These are phyloP conservation scores for Perizoma affinitatum DNA, from an alignment of 2,888 invertebrate genomes.

Conservation along the genomic window DNA sequence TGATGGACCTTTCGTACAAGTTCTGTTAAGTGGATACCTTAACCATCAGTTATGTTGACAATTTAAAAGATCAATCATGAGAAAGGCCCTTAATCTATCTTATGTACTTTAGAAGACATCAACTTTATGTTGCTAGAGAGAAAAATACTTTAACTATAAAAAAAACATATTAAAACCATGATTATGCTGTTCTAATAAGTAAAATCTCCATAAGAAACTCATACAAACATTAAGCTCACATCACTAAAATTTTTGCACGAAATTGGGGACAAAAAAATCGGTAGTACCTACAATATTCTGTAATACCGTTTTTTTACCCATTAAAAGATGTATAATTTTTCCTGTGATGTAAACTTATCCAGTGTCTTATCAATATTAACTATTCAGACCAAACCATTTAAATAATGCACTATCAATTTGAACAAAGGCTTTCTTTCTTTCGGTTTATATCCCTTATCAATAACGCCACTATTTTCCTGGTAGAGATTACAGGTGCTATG, in stretches of 20 bases:
- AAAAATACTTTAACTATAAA: constrained; percentile 15
- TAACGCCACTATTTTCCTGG: neutral
- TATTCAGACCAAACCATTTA: constrained; percentile 11
- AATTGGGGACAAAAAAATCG: constrained; percentile 3
- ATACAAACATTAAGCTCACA: constrained; percentile 16
- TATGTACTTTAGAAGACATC: constrained; percentile 46
- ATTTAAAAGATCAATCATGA: too few species aligned
- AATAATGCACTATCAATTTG: constrained; percentile 17
- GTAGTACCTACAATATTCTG: neutral
- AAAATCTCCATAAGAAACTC: constrained; percentile 12
- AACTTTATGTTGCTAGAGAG: constrained; percentile 8
- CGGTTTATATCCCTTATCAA: constrained; percentile 4
- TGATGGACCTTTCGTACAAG: constrained; percentile 11
- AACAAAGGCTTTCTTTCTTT: constrained; percentile 9
- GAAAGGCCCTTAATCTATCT: constrained; percentile 35
- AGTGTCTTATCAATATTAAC: constrained; percentile 17
- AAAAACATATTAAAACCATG: constrained; percentile 16
- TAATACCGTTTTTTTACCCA: neutral
- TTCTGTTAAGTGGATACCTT: neutral
- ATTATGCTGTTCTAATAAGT: constrained; percentile 23
- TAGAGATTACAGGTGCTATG: too few species aligned
- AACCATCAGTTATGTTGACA: too few species aligned
- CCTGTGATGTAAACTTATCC: constrained; percentile 17
- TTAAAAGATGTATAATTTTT: neutral
- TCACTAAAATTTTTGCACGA: too few species aligned